Percentiles rank a stretch among this genome's conserved stretches.
Evolutionary conservation across 2,113 vertebrate species (phyloP).

Genomic region (Gymnobelideus leadbeateri): DNA sequence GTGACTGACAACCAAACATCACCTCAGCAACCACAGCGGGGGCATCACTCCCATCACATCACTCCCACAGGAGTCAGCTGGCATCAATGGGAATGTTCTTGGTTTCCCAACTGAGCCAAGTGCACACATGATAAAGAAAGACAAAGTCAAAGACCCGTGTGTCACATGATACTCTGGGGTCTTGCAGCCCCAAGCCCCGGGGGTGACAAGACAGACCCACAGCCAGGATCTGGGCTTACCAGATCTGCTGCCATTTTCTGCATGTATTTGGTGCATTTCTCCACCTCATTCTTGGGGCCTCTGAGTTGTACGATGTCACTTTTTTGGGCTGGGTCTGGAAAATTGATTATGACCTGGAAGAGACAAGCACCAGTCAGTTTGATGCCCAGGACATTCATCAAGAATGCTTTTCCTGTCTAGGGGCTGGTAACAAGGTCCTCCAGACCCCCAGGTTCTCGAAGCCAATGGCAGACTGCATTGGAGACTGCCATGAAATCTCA

Average conservation of each 20-base stretch:
- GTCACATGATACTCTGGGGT: neutral
- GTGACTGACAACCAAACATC: neutral
- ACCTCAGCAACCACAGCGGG: neutral
- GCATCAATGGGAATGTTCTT: neutral
- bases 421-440: neutral
- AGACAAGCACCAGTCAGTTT: neutral
- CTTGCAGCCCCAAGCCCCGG: neutral
- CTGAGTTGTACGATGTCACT: conserved; percentile 98
- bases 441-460: neutral
- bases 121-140: too few relatives aligned
- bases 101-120: neutral
- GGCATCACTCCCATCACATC: neutral
- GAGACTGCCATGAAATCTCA: conserved; percentile 50
- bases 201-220: too few relatives aligned
- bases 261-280: conserved; percentile 98
- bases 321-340: conserved; percentile 96
- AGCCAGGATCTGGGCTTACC: conserved; percentile 81
- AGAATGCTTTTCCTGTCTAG: too few relatives aligned
- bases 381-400: too few relatives aligned
- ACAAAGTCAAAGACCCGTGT: neutral
- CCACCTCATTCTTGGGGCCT: conserved; percentile 96
- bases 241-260: conserved; percentile 98
- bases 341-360: conserved; percentile 97
- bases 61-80: neutral
- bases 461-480: neutral